These are phyloP conservation scores for Psittacus erithacus DNA, from an alignment of 2,113 vertebrate genomes.

Conservation along the genomic window DNA sequence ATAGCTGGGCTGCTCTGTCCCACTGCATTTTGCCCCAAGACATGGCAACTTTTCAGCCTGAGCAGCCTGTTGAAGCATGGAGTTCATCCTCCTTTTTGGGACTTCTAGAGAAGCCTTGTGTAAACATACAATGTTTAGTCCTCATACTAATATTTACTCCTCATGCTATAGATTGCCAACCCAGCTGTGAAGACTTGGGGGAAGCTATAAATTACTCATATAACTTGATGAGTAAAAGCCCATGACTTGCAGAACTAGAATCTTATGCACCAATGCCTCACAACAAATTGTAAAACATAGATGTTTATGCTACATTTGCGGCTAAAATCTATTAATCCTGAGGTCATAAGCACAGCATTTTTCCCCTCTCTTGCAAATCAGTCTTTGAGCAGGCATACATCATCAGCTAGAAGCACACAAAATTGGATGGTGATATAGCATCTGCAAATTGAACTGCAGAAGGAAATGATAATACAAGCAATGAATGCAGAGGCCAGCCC, in stretches of 20 bases:
- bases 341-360: not conserved
- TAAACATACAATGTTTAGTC: not conserved
- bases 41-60: not conserved
- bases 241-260: not conserved
- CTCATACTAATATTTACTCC: not conserved
- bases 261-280: not conserved
- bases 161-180: not conserved
- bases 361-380: not conserved
- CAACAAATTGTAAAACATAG: not conserved
- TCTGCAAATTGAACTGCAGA: not conserved
- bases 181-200: not conserved
- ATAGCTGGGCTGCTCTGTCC: not conserved
- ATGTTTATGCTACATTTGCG: not conserved
- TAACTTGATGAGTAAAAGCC: not conserved
- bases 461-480: not conserved
- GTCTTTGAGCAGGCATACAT: not conserved
- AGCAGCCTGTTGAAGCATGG: not conserved
- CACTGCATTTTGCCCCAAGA: not conserved
- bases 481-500: not conserved
- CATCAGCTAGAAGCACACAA: not conserved
- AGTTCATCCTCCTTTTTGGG: not conserved
- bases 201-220: not conserved
- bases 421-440: not conserved
- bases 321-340: not conserved
- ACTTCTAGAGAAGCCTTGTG: not conserved